A percentile compares a stretch with the other conserved stretches of the same genome.
Conservation (phyloP, 2,797 vertebrate species). For the Chaenodraco wilsoni region DNA sequence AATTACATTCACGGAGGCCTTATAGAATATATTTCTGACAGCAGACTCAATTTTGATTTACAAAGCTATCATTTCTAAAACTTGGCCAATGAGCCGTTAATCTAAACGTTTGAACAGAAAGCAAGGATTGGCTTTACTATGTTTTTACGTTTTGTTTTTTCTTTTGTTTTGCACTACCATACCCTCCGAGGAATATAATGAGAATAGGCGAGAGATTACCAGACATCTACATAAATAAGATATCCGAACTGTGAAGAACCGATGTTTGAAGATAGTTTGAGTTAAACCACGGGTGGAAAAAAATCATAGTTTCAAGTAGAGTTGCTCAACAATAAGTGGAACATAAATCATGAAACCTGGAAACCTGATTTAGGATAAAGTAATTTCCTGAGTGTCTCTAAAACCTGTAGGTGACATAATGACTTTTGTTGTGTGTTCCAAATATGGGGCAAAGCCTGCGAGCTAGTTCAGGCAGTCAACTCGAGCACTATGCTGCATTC, state of each 20-base stretch:
- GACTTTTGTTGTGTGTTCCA: conserved; percentile 5
- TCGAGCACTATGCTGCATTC: no score
- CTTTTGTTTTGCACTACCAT: neutral
- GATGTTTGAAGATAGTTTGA: no score
- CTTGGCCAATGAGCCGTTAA: neutral
- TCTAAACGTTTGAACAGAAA: neutral
- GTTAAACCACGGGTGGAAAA: neutral
- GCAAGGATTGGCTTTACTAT: neutral
- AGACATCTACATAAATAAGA: neutral
- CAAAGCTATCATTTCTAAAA: neutral
- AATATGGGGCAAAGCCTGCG: neutral
- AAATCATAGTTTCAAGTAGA: neutral
- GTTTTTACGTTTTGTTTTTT: neutral
- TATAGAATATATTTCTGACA: neutral
- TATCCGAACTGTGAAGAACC: no score
- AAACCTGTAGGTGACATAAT: neutral
- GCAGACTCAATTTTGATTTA: neutral
- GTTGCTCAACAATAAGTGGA: neutral
- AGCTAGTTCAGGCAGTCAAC: no score
- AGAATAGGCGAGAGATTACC: neutral
- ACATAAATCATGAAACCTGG: neutral
- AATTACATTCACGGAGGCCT: neutral
- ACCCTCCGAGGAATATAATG: neutral
- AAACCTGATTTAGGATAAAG: neutral
- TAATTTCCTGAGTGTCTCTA: neutral